Conservation (phyloP, 2,888 invertebrate genomes). For the Torymus texanus region DNA sequence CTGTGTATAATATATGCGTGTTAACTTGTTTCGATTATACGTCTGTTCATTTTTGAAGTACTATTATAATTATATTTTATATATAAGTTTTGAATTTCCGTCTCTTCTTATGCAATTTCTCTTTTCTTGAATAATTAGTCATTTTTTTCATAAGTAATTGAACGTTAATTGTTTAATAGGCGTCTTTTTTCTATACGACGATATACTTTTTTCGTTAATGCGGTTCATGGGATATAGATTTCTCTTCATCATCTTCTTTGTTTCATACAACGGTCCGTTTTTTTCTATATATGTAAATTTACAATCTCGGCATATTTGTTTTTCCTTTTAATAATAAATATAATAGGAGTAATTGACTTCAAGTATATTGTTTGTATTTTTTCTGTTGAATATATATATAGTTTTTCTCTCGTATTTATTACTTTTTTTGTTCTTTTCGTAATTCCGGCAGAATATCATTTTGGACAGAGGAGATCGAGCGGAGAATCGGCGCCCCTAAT, state of each 20-base stretch:
- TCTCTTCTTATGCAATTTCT: constrained; percentile 15
- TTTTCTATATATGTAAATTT: constrained; percentile 55
- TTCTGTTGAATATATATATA: constrained; percentile 57
- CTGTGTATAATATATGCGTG: constrained; percentile 18
- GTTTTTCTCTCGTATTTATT: constrained; percentile 36
- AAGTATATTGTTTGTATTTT: constrained; percentile 69
- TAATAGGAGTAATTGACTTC: constrained; percentile 72
- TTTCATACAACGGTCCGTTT: constrained; percentile 46
- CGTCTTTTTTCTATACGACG: constrained; percentile 25
- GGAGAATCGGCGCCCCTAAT: constrained; percentile 42
- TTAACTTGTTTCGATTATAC: constrained; percentile 24
- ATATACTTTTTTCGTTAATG: constrained; percentile 20
- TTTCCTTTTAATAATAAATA: constrained; percentile 60
- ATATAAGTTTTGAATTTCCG: constrained; percentile 21
- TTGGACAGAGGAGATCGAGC: constrained; percentile 54
- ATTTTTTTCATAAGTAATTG: constrained; percentile 20
- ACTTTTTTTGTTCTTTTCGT: constrained; percentile 42
- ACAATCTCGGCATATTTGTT: constrained; percentile 63
- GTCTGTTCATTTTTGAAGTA: constrained; percentile 17
- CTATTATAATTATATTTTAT: constrained; percentile 23
- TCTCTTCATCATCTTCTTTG: constrained; percentile 29
- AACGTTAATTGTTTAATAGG: constrained; percentile 43
- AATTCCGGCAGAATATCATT: constrained; percentile 46
- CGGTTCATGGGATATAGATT: constrained; percentile 29
- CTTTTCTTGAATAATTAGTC: constrained; percentile 14